Evolutionary conservation across 2,888 invertebrate species (phyloP), one percentile per base, ranked within the genome.

Genomic region (Venustoraphidia nigricollis): DNA sequence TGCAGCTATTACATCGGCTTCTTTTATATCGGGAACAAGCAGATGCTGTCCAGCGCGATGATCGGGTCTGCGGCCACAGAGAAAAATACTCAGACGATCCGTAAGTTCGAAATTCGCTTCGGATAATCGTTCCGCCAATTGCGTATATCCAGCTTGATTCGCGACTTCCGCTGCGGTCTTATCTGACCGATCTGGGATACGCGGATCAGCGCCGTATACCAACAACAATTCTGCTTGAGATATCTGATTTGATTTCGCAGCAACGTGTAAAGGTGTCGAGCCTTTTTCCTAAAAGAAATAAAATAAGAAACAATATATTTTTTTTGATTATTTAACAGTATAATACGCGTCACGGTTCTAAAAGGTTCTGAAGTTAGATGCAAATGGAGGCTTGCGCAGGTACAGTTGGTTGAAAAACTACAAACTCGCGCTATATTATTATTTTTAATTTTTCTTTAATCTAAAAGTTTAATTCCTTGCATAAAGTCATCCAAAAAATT

Each of bases 101-200:
- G 94, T 93, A 1, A 96, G 82, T 69, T 95, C 94, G 69, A 90
- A 95, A 67, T 92, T 88, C 59, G 88, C 79, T 66, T 94, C 93
- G 35, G 81, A 71, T 58, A 96, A 70, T 48, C 94, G 76, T 53
- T 88, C 84, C 2, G 84, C 80, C 45, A 95, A 73, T 56, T 88
- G 88, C 47, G 72, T 72, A 67, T 91, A 84, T 35, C 88, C 86
- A 55, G 86, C 83, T 60, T 73, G 70, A 58, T 82, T 81, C 34
- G 67, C 62, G 57, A 65, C 64, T 58, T 65, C 64, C 38, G 66
- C 60, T 3, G 90, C 81, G 9, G 83, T 83, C 61, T 78, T 76
- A 0, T 85, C 84, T 57, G 75, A 72, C 50, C 74, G 75, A 70
- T 97, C 96, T 8, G 82, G 67, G 27, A 83, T 81, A 51, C 82